Evolutionary conservation across 2,888 invertebrate species (phyloP).

Genomic region (Metalampra italica): DNA sequence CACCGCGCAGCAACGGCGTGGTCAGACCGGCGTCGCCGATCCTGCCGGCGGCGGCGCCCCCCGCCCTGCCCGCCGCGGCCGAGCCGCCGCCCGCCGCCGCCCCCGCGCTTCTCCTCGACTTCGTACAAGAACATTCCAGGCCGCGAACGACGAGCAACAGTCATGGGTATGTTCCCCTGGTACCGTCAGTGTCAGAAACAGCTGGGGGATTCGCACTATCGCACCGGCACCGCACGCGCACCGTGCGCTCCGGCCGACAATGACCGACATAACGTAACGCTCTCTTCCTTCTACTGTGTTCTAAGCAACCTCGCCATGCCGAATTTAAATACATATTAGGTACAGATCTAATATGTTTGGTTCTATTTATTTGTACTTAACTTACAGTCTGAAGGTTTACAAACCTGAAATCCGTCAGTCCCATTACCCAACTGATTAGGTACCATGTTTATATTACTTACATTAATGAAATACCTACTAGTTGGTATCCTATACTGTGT

Average conservation of each 20-base stretch:
- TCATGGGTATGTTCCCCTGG: constrained; percentile 70
- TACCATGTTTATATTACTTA: too few relatives aligned
- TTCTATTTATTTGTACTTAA: too few relatives aligned
- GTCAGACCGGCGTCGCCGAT: constrained; percentile 37
- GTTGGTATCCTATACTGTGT: too few relatives aligned
- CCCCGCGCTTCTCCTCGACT: constrained; percentile 59
- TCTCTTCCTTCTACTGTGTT: too few relatives aligned
- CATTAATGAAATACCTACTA: too few relatives aligned
- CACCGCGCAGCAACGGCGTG: constrained; percentile 60
- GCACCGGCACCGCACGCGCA: not conserved
- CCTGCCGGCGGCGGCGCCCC: constrained; percentile 24
- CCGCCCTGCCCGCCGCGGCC: constrained; percentile 15
- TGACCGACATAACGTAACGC: not conserved
- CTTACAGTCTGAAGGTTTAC: too few relatives aligned
- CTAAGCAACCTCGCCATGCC: too few relatives aligned
- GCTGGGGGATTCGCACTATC: constrained; percentile 46
- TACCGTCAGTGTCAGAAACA: constrained; percentile 57
- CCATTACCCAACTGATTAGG: too few relatives aligned
- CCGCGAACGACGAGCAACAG: constrained; percentile 66
- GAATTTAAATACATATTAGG: too few relatives aligned
- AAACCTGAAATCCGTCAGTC: too few relatives aligned
- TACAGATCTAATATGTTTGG: too few relatives aligned
- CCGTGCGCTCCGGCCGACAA: not conserved
- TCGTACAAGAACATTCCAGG: constrained; percentile 76
- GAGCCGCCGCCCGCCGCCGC: constrained; percentile 32